phyloP scores from a whole-genome alignment of 2,797 vertebrate species.

The Betta splendens region DNA sequence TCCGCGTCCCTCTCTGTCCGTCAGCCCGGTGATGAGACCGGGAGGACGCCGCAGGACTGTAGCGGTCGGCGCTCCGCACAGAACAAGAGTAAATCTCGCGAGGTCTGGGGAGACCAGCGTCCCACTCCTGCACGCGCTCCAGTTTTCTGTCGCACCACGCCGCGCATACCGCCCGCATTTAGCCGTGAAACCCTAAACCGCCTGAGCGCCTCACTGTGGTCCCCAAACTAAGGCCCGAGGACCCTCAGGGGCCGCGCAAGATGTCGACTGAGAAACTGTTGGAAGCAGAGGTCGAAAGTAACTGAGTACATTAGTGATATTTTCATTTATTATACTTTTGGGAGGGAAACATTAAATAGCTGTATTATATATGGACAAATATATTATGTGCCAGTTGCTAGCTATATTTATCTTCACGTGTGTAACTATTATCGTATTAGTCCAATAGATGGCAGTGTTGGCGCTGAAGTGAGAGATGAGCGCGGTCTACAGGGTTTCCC shows the following conservation, averaged over 20 bases:
- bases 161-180: background rate
- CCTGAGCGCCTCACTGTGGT: background rate
- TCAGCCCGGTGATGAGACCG: slow-evolving; percentile 51
- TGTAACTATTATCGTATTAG: too few species aligned
- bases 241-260: background rate
- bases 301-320: too few species aligned
- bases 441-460: too few species aligned
- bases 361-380: too few species aligned
- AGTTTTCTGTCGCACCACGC: background rate
- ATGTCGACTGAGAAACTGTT: too few species aligned
- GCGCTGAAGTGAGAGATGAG: too few species aligned
- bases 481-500: too few species aligned
- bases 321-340: too few species aligned
- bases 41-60: slow-evolving; percentile 4
- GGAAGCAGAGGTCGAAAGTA: too few species aligned
- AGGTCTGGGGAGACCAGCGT: background rate
- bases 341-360: too few species aligned
- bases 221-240: background rate
- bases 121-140: background rate
- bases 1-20: slow-evolving; percentile 8
- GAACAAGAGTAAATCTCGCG: slow-evolving; percentile 33
- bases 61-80: background rate
- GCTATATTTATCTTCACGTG: too few species aligned
- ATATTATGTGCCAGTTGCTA: too few species aligned
- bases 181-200: slow-evolving; percentile 4